Percentiles rank a stretch among this genome's conserved stretches.
Evolutionary conservation across 1,140 invertebrate genomes (phyloP).

Genomic region (Latrodectus geometricus): DNA sequence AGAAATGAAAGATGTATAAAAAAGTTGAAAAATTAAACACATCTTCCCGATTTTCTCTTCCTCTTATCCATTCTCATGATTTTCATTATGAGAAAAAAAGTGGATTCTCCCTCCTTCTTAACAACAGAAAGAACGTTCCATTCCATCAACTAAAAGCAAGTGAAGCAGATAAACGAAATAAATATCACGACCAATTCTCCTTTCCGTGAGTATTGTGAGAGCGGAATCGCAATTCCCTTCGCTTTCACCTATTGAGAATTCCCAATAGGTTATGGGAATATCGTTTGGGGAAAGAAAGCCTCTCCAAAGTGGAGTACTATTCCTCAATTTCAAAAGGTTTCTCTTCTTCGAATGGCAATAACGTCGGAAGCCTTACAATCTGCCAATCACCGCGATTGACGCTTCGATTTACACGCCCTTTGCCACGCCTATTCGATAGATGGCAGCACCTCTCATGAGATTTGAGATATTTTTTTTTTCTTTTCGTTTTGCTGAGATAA

Average conservation of each 20-base stretch:
- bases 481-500: neutral
- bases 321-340: constrained; percentile 52
- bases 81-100: constrained; percentile 35
- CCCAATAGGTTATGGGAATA: constrained; percentile 58
- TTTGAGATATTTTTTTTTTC: neutral
- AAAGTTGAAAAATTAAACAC: constrained; percentile 33
- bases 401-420: constrained; percentile 36
- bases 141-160: constrained; percentile 57
- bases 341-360: constrained; percentile 58
- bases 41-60: neutral
- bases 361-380: constrained; percentile 31
- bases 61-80: constrained; percentile 9
- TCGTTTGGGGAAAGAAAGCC: constrained; percentile 44
- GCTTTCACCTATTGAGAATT: constrained; percentile 60
- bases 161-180: constrained; percentile 53
- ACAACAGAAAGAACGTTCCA: neutral
- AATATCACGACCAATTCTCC: constrained; percentile 51
- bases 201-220: constrained; percentile 36
- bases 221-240: constrained; percentile 50
- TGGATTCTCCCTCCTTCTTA: constrained; percentile 1
- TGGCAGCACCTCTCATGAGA: constrained; percentile 36
- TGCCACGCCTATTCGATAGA: constrained; percentile 36
- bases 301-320: constrained; percentile 57
- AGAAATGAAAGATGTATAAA: neutral
- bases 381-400: constrained; percentile 51